These are phyloP conservation scores for Deilephila porcellus DNA, from an alignment of 2,888 invertebrate genomes.

Conservation along the genomic window DNA sequence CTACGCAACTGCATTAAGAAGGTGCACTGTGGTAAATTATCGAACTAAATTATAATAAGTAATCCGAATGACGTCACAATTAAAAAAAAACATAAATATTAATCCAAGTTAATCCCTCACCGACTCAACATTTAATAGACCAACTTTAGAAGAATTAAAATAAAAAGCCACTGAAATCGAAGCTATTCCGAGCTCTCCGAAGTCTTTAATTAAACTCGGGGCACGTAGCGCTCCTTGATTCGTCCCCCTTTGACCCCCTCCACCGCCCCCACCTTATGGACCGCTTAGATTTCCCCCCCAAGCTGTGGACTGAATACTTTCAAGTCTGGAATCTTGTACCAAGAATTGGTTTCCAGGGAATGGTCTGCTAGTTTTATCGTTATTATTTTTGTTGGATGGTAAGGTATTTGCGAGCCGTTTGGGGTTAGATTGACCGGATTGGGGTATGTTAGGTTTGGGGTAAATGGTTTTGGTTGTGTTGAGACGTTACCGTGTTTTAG, in stretches of 20 bases:
- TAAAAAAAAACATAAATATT: slow-evolving; percentile 31
- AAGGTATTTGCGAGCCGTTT: slow-evolving; percentile 22
- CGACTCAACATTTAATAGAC: slow-evolving; percentile 44
- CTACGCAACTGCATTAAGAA: no score
- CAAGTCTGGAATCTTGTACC: slow-evolving; percentile 81
- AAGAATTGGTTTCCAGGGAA: slow-evolving; percentile 81
- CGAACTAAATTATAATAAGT: not conserved
- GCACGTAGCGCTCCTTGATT: slow-evolving; percentile 84
- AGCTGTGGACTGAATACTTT: slow-evolving; percentile 81
- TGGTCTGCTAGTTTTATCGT: slow-evolving; percentile 71
- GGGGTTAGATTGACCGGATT: not conserved
- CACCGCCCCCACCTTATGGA: slow-evolving; percentile 77
- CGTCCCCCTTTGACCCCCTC: slow-evolving; percentile 69
- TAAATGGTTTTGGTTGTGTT: not conserved
- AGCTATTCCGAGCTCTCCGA: slow-evolving; percentile 73
- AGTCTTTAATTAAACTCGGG: slow-evolving; percentile 82
- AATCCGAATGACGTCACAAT: not conserved
- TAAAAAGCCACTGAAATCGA: slow-evolving; percentile 82
- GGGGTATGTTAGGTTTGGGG: not conserved
- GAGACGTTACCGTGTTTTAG: not conserved
- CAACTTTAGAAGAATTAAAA: slow-evolving; percentile 66
- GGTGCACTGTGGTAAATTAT: not conserved
- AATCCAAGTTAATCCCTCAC: slow-evolving; percentile 39
- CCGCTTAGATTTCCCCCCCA: slow-evolving; percentile 83
- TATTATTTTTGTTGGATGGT: slow-evolving; percentile 53